Conservation (phyloP, 2,113 vertebrate genomes). For the Pseudolaguvia tuberculata region DNA sequence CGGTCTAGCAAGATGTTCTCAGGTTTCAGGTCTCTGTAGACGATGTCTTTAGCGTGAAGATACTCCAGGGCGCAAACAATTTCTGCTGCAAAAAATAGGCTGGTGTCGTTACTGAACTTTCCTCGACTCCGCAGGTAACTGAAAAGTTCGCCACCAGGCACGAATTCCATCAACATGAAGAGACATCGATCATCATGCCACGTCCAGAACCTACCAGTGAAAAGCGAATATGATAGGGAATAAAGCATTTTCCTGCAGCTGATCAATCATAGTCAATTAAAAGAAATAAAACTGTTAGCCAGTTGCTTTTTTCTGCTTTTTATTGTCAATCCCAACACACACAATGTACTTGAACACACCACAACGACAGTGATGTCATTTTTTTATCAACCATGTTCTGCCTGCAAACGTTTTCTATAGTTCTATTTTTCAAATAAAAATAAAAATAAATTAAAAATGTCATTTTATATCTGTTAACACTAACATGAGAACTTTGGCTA, state of each 20-base stretch:
- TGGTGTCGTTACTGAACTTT: conserved; percentile 67
- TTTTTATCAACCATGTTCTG: no score
- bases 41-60: conserved; percentile 72
- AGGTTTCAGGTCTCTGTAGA: conserved; percentile 78
- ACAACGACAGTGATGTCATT: no score
- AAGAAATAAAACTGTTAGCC: background rate
- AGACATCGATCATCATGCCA: conserved; percentile 72
- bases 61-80: conserved; percentile 76
- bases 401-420: no score
- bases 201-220: conserved; percentile 71
- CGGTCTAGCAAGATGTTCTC: conserved; percentile 78
- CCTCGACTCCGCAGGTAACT: conserved; percentile 73
- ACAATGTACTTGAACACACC: no score
- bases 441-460: no score
- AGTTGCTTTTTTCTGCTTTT: background rate
- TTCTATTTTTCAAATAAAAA: no score
- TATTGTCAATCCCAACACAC: no score
- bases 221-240: background rate
- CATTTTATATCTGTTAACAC: no score
- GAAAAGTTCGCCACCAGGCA: conserved; percentile 77
- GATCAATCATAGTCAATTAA: background rate
- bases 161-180: conserved; percentile 79
- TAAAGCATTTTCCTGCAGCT: background rate
- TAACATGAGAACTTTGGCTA: no score
- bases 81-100: conserved; percentile 71